Base-by-base conservation (phyloP, 1,140 invertebrate species). In the Mamestra configurata region DNA sequence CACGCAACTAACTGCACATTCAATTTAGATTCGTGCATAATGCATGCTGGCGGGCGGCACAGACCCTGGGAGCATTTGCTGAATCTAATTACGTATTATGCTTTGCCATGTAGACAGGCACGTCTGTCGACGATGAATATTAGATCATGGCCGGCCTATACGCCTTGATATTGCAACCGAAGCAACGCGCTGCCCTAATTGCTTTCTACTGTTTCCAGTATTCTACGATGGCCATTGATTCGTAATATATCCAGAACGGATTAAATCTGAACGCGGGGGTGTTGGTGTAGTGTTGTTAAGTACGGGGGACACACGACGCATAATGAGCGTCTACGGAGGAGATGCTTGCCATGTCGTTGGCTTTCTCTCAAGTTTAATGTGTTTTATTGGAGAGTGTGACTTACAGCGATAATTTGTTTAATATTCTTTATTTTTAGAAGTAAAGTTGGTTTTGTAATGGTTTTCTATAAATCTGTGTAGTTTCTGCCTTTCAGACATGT, bases 21-120 rank as follows among this genome's bases (percentile, higher is more conserved):
- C 92, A 93, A 94, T 94, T 94, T 94, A 88, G 88, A 90, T 82
- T 89, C 88, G 89, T 93, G 89, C 92, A 94, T 94, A 92, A 94
- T 93, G 92, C 91, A 93, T 94, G 87, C 46, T 79, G 82, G 85
- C 83, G 84, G 81, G 79, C 84, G 79, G 82, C 79, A 77, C 86
- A 83, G 81, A 82, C 85, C 85, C 84, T 84, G 86, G 82, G 88
- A 91, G 88, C 90, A 92, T 92, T 90, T 90, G 90, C 91, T 88
- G 90, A 89, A 92, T 93, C 90, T 94, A 92, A 92, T 93, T 93
- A 92, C 90, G 89, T 90, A 93, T 94, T 94, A 92, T 89, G 89
- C 91, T 92, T 90, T 90, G 86, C 90, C 89, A 90, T 92, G 91
- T 92, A 92, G 89, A 92, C 91, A 86, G 84, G 83, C 86, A 83